Conservation (phyloP, 1,140 invertebrate genomes). For the Acromyrmex echinatior region DNA sequence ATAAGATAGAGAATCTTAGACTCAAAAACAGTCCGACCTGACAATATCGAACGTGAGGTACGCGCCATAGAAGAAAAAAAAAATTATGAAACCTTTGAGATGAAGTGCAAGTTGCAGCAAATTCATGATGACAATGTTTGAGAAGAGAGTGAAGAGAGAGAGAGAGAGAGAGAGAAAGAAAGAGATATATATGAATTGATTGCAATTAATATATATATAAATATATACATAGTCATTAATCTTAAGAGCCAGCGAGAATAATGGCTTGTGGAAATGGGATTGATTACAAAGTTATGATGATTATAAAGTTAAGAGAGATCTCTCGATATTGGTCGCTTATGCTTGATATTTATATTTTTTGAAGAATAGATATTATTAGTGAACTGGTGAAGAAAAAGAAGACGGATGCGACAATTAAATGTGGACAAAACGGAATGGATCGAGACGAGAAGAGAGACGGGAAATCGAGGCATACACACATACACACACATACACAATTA, state of each 20-base stretch:
- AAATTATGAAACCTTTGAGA: constrained; percentile 10
- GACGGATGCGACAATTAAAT: constrained; percentile 41
- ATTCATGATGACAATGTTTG: constrained; percentile 48
- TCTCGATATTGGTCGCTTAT: constrained; percentile 78
- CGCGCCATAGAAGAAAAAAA: constrained; percentile 72
- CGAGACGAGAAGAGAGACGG: constrained; percentile 58
- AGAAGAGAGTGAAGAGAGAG: constrained; percentile 54
- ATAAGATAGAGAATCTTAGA: constrained; percentile 66
- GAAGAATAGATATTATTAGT: constrained; percentile 77
- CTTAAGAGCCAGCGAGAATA: constrained; percentile 77
- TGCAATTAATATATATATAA: constrained; percentile 60
- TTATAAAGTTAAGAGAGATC: constrained; percentile 41
- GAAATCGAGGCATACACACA: constrained; percentile 57
- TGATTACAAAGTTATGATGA: constrained; percentile 61
- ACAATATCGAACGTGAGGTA: constrained; percentile 81
- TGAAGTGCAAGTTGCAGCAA: constrained; percentile 43
- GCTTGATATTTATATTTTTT: constrained; percentile 86
- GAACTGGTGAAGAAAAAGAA: constrained; percentile 65
- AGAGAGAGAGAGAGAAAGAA: constrained; percentile 40
- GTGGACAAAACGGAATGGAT: constrained; percentile 57
- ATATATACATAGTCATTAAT: constrained; percentile 82
- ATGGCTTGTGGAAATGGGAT: constrained; percentile 65
- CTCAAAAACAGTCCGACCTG: constrained; percentile 77
- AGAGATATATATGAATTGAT: constrained; percentile 56
- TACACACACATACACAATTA: constrained; percentile 44